These are phyloP conservation scores for Cygnus olor DNA, from an alignment of 2,797 vertebrate genomes.

Conservation along the genomic window DNA sequence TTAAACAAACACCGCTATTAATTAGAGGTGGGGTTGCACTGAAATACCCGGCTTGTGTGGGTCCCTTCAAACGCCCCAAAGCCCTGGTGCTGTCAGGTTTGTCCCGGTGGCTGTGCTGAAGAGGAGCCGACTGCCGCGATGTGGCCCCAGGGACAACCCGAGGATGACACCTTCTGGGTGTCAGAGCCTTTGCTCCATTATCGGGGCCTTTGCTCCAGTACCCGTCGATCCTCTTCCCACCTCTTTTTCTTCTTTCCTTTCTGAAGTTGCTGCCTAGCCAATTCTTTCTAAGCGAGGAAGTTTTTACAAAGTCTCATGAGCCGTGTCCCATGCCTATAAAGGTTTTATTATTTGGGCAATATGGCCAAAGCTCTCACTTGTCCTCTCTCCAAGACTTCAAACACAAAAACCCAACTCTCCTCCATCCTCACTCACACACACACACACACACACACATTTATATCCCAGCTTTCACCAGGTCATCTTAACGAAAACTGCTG, in stretches of 20 bases:
- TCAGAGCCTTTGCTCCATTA: not conserved
- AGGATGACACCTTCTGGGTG: not conserved
- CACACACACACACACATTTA: not conserved
- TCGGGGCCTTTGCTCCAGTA: not conserved
- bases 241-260: not conserved
- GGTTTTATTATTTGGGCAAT: not conserved
- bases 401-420: not conserved
- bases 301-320: not conserved
- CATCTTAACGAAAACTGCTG: not conserved
- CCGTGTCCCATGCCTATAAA: not conserved
- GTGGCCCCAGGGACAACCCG: not conserved
- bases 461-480: not conserved
- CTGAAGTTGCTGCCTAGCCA: not conserved
- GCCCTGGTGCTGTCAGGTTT: not conserved
- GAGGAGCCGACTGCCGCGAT: not conserved
- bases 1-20: conserved; percentile 72
- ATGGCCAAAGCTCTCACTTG: not conserved
- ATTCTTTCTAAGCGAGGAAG: not conserved
- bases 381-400: not conserved
- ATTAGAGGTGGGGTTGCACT: conserved; percentile 68
- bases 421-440: not conserved
- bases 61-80: not conserved
- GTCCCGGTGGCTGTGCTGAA: not conserved
- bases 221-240: not conserved
- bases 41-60: conserved; percentile 30